Evolutionary conservation across 2,888 invertebrate species (phyloP), one percentile per base, ranked within the genome.

Genomic region (Eilema sororculum): DNA sequence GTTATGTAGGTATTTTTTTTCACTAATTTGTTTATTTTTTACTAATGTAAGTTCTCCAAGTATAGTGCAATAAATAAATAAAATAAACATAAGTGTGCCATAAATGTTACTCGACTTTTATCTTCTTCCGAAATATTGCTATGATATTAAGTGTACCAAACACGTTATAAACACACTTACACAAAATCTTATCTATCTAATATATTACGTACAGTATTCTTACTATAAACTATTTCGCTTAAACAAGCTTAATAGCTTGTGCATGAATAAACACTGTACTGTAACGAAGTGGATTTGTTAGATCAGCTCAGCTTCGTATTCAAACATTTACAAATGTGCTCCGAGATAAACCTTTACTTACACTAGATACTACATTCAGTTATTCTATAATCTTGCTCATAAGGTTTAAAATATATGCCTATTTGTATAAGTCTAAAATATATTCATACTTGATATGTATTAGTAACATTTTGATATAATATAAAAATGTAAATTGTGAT

Each of bases 281-380:
- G 69, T 72, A 59, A 68, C 71, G 30, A 68, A 74, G 70, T 68
- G 73, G 66, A 74, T 72, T 69, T 78, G 73, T 75, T 20, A 66
- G 69, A 57, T 68, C 67, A 71, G 69, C 58, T 68, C 66, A 71
- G 72, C 59, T 71, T 67, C 67, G 63, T 74, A 71, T 76, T 60
- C 33, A 46, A 64, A 67, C 68, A 71, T 67, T 69, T 52, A 78
- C 68, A 73, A 75, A 71, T 67, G 71, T 69, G 65, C 72, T 71
- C 63, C 60, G 67, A 71, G 61, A 60, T 57, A 74, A 72, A n/a
- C 56, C 22, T 56, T 56, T 22, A 22, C n/a, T 56, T 22, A n/a
- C 56, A 22, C 46, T 20, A 46, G 46, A 4, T 10, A 24, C 24
- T 57, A 13, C 6, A 20, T 10, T 24, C 12, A 22, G 24, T 24